Percentiles rank a stretch among this genome's conserved stretches.
phyloP scores from a whole-genome alignment of 2,797 vertebrate species.

The Malacoraja senta region DNA sequence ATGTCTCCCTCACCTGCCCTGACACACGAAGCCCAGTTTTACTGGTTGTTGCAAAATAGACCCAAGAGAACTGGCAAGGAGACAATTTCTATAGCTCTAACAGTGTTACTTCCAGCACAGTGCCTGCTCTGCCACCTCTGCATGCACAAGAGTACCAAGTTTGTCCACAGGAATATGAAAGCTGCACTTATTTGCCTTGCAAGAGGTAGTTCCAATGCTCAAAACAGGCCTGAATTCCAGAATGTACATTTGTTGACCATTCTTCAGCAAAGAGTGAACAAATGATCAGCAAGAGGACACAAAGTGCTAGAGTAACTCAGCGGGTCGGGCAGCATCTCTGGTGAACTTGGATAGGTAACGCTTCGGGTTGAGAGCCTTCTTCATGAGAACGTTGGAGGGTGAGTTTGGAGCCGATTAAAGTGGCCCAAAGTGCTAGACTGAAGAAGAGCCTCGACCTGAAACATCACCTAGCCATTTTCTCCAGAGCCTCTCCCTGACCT shows the following conservation, averaged over 20 bases:
- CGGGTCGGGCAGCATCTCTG: too few species aligned
- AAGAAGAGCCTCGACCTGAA: too few species aligned
- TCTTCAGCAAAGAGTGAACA: not conserved
- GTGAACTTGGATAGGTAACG: too few species aligned
- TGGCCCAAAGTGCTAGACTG: too few species aligned
- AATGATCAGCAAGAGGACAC: too few species aligned
- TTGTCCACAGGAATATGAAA: not conserved
- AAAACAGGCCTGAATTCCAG: not conserved
- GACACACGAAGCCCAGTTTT: not conserved
- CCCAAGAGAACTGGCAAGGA: not conserved
- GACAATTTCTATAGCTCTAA: not conserved
- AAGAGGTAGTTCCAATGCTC: not conserved
- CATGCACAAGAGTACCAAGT: not conserved
- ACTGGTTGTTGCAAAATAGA: not conserved
- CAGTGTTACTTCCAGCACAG: not conserved
- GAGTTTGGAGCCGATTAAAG: too few species aligned
- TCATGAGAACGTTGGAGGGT: too few species aligned
- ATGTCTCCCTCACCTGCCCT: not conserved
- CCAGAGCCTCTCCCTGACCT: too few species aligned
- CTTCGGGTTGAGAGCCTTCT: too few species aligned
- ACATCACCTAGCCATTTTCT: too few species aligned
- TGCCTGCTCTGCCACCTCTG: not conserved
- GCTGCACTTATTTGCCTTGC: not conserved
- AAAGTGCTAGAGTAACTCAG: too few species aligned
- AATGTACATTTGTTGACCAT: not conserved